These are phyloP conservation scores for Diachasma alloeum DNA, from an alignment of 1,140 invertebrate genomes.

Conservation along the genomic window DNA sequence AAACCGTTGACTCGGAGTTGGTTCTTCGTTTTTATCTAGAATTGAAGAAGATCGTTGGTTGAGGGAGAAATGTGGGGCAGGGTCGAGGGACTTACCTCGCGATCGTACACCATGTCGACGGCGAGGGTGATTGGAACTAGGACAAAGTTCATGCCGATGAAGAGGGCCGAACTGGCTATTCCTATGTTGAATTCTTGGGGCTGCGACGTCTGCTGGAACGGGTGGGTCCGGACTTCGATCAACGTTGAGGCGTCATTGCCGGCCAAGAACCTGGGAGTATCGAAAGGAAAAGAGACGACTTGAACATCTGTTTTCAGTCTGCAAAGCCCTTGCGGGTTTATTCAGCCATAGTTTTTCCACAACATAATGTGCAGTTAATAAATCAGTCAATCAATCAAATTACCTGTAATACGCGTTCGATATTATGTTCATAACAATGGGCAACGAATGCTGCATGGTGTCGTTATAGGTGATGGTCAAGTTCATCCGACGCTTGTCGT, in stretches of 20 bases:
- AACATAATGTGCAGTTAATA: no score
- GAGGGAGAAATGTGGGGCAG: background rate
- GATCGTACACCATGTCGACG: conserved; percentile 84
- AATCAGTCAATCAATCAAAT: conserved; percentile 14
- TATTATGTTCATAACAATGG: conserved; percentile 78
- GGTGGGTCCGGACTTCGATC: conserved; percentile 70
- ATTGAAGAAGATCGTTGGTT: conserved; percentile 36
- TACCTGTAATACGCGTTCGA: conserved; percentile 77
- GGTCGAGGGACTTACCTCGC: conserved; percentile 71
- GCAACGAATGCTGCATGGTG: conserved; percentile 80
- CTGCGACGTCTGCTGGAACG: conserved; percentile 75
- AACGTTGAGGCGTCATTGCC: conserved; percentile 45
- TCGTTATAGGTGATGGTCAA: conserved; percentile 81
- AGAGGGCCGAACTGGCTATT: conserved; percentile 75
- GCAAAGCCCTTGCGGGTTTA: no score
- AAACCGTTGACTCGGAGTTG: conserved; percentile 84
- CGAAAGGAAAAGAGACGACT: conserved; percentile 10
- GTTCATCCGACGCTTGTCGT: conserved; percentile 62
- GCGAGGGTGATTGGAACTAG: conserved; percentile 79
- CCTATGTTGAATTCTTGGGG: conserved; percentile 76
- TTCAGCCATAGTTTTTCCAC: no score
- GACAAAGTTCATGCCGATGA: conserved; percentile 82
- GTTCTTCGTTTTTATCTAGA: conserved; percentile 83
- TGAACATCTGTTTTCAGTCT: no score
- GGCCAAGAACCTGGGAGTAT: conserved; percentile 46